A percentile compares a stretch with the other conserved stretches of the same genome.
Evolutionary conservation across 2,797 vertebrate species (phyloP).

Genomic region (Halcyon badia): DNA sequence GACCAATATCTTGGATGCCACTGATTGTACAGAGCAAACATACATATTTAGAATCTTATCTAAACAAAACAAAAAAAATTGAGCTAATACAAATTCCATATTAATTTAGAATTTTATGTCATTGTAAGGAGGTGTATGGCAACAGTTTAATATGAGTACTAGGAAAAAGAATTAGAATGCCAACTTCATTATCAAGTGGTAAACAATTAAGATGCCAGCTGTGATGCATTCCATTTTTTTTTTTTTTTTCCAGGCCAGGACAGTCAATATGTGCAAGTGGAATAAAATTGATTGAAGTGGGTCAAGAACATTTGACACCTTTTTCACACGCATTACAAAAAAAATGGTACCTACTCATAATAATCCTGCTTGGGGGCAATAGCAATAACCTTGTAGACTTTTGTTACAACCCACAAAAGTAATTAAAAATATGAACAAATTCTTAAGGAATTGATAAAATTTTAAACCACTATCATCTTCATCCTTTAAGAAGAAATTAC

Average conservation of each 20-base stretch:
- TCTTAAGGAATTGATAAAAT: not conserved
- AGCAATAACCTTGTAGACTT: not conserved
- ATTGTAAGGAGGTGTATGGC: not conserved
- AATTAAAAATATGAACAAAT: not conserved
- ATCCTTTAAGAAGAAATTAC: not conserved
- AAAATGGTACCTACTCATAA: rapidly evolving
- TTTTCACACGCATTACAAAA: not conserved
- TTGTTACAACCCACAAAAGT: not conserved
- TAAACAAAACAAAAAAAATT: not conserved
- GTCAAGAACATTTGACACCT: not conserved
- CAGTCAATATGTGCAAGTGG: not conserved
- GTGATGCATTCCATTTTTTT: not conserved
- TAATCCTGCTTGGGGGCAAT: not conserved
- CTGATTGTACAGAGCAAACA: not conserved
- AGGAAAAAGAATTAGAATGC: not conserved
- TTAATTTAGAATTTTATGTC: not conserved
- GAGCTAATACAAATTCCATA: not conserved
- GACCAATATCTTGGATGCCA: not conserved
- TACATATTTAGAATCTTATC: not conserved
- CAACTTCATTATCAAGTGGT: not conserved
- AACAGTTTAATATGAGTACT: not conserved
- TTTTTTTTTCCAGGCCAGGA: not conserved
- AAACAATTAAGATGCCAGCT: not conserved
- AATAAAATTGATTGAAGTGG: not conserved
- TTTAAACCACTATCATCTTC: not conserved